A percentile compares a stretch with the other conserved stretches of the same genome.
phyloP scores from a whole-genome alignment of 92 coral and sea anemone genomes.

The Parazoanthus atlanticus region DNA sequence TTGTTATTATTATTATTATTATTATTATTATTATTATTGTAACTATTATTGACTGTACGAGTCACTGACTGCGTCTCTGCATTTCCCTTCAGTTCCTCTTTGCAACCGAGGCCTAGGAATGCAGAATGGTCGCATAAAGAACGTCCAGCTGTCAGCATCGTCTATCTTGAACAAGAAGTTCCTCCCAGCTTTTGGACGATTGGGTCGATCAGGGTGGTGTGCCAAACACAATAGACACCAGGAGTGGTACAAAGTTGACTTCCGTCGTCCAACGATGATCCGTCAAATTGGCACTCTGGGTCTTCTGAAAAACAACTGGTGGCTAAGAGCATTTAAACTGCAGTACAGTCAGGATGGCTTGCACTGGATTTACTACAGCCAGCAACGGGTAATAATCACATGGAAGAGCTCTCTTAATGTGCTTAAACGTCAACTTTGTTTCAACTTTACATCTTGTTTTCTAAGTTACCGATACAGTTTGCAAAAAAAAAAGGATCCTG shows the following conservation, averaged over 20 bases:
- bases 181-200: conserved; percentile 17
- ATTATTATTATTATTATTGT: too few relatives aligned
- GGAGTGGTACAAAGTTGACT: conserved; percentile 40
- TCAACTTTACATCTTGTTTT: too few relatives aligned
- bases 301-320: conserved; percentile 21
- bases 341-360: conserved; percentile 40
- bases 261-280: conserved; percentile 36
- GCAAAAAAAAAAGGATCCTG: not conserved
- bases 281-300: conserved; percentile 41
- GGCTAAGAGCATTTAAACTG: conserved; percentile 15
- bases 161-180: conserved; percentile 22
- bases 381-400: not conserved
- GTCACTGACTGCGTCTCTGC: not conserved
- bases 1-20: too few relatives aligned
- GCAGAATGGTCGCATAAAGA: conserved; percentile 36
- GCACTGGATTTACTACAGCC: conserved; percentile 35
- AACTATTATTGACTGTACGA: not conserved
- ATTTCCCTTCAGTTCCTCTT: conserved; percentile 16
- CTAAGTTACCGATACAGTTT: too few relatives aligned
- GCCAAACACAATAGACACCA: conserved; percentile 19
- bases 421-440: too few relatives aligned
- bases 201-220: conserved; percentile 32
- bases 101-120: conserved; percentile 37
- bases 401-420: too few relatives aligned
- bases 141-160: conserved; percentile 30